A percentile compares a stretch with the other conserved stretches of the same genome.
These are phyloP conservation scores for Scaptomyza tumidula DNA, from an alignment of 2,888 invertebrate genomes.

Conservation along the genomic window DNA sequence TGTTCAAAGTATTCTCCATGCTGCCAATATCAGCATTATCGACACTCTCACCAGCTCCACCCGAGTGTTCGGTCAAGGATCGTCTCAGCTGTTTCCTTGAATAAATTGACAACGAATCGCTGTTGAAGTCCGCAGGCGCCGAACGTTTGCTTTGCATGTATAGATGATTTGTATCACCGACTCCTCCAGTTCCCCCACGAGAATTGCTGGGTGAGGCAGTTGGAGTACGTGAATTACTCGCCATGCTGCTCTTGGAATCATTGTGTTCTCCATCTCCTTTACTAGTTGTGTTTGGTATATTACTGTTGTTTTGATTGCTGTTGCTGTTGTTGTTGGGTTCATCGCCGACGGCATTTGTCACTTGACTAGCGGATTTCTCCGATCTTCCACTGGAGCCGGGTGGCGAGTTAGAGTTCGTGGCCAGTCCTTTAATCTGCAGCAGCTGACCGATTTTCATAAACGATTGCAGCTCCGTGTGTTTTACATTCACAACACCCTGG, in stretches of 20 bases:
- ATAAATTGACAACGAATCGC: slow-evolving; percentile 82
- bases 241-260: slow-evolving; percentile 47
- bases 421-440: slow-evolving; percentile 85
- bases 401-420: slow-evolving; percentile 80
- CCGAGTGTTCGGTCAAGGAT: slow-evolving; percentile 68
- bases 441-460: slow-evolving; percentile 85
- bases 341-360: slow-evolving; percentile 48
- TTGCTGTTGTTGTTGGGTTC: slow-evolving; percentile 50
- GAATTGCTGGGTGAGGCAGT: slow-evolving; percentile 63
- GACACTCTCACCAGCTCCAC: slow-evolving; percentile 53
- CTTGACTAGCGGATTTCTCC: slow-evolving; percentile 77
- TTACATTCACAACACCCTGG: slow-evolving; percentile 86
- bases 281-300: slow-evolving; percentile 34
- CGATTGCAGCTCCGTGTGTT: slow-evolving; percentile 84
- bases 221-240: slow-evolving; percentile 64
- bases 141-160: slow-evolving; percentile 70
- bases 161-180: slow-evolving; percentile 42
- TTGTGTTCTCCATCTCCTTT: slow-evolving; percentile 53
- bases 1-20: slow-evolving; percentile 81
- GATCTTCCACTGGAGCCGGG: slow-evolving; percentile 66
- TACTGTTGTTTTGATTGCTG: slow-evolving; percentile 36
- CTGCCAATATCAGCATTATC: slow-evolving; percentile 75
- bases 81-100: slow-evolving; percentile 82
- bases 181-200: slow-evolving; percentile 8
- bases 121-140: slow-evolving; percentile 77